Conservation (phyloP, 1,140 invertebrate genomes). For the Araneus ventricosus region DNA sequence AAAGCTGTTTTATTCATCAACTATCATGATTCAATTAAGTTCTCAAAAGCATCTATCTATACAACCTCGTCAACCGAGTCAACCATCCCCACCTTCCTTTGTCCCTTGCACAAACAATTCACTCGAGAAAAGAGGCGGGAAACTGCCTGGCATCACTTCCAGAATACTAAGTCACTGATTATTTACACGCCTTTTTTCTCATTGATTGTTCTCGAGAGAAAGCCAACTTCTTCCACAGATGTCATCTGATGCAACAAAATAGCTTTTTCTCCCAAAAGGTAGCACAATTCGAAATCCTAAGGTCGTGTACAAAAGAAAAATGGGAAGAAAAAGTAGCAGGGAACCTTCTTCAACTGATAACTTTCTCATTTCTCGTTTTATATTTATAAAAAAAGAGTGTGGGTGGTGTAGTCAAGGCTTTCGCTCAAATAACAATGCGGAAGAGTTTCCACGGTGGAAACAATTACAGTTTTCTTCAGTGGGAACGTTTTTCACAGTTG, state of each 20-base stretch:
- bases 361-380: neutral
- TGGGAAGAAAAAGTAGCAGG: neutral
- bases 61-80: neutral
- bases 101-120: conserved; percentile 10
- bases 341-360: conserved; percentile 3
- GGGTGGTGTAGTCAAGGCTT: conserved; percentile 59
- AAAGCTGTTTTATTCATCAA: neutral
- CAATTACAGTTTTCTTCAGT: conserved; percentile 59
- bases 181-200: neutral
- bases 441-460: conserved; percentile 46
- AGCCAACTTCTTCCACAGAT: neutral
- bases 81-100: neutral
- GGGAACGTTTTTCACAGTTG: conserved; percentile 45
- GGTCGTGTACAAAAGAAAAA: conserved; percentile 5
- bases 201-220: neutral
- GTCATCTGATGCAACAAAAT: conserved; percentile 16
- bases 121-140: conserved; percentile 4
- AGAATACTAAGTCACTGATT: conserved; percentile 21
- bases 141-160: neutral
- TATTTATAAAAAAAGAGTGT: neutral
- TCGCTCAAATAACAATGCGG: conserved; percentile 45
- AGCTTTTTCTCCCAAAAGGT: neutral
- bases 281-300: conserved; percentile 26
- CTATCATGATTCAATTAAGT: neutral
- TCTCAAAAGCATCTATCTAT: neutral